Conservation (phyloP, 1,140 invertebrate genomes). For the Papilio helenus region DNA sequence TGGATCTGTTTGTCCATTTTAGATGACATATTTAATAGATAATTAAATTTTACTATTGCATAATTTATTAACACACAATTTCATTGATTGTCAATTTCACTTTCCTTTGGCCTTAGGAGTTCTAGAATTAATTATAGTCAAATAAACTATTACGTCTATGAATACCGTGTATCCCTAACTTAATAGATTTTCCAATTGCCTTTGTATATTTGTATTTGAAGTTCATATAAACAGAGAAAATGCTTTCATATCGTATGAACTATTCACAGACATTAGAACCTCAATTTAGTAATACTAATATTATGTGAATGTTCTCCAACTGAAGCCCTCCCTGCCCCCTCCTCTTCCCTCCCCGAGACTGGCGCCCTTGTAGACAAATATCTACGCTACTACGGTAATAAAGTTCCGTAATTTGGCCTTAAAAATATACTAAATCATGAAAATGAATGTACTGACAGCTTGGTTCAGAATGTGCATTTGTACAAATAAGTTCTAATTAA, state of each 20-base stretch:
- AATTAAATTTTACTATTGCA: too few species aligned
- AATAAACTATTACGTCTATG: background rate
- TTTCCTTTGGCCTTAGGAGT: too few species aligned
- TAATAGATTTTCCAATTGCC: background rate
- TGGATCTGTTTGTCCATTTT: too few species aligned
- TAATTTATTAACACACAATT: too few species aligned
- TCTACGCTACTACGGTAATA: background rate
- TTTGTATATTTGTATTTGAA: background rate
- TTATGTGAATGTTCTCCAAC: background rate
- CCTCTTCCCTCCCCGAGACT: background rate
- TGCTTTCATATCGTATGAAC: background rate
- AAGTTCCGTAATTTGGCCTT: background rate
- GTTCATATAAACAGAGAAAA: background rate
- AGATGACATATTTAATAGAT: too few species aligned
- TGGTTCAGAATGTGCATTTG: too few species aligned
- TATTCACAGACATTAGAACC: conserved; percentile 13
- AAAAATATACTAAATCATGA: background rate
- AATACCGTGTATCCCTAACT: background rate
- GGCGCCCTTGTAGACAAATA: background rate
- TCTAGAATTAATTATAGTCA: background rate
- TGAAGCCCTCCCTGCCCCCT: background rate
- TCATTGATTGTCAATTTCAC: too few species aligned
- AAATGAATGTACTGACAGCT: too few species aligned
- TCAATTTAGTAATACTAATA: conserved; percentile 19
- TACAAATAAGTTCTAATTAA: too few species aligned